Percentiles rank a stretch among this genome's conserved stretches.
These are phyloP conservation scores for Megastigmus dorsalis DNA, from an alignment of 2,888 invertebrate species.

Conservation along the genomic window DNA sequence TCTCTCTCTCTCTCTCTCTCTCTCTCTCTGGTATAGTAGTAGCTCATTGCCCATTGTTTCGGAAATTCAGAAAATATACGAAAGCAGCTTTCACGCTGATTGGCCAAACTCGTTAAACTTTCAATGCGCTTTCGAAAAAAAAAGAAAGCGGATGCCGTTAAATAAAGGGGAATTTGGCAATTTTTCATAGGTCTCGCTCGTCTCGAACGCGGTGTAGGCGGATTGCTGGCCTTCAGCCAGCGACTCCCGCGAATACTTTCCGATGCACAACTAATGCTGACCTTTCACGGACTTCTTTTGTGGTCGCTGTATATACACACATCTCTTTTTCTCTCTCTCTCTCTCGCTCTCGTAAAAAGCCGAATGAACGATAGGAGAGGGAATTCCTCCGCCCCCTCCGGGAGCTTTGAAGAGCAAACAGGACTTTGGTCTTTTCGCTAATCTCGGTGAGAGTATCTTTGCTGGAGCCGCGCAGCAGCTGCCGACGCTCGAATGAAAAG, in stretches of 20 bases:
- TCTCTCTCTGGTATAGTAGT: too few species aligned
- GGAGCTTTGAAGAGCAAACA: conserved; percentile 23
- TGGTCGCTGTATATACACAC: conserved; percentile 24
- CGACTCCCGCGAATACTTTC: conserved; percentile 4
- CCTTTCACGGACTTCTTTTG: conserved; percentile 33
- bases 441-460: conserved; percentile 48
- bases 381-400: background rate
- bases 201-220: background rate
- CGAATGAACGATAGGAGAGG: background rate
- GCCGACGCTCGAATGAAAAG: conserved; percentile 22
- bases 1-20: background rate
- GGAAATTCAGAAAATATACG: background rate
- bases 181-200: conserved; percentile 39
- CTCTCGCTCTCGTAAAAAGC: conserved; percentile 16
- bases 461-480: background rate
- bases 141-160: background rate
- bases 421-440: conserved; percentile 36
- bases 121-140: conserved; percentile 6
- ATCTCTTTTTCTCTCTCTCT: too few species aligned
- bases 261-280: conserved; percentile 33
- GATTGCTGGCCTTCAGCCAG: conserved; percentile 37
- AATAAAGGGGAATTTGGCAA: conserved; percentile 7
- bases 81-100: conserved; percentile 21
- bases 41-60: too few species aligned
- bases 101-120: conserved; percentile 34